Conservation (phyloP, 2,797 vertebrate genomes). For the Zalophus californianus region DNA sequence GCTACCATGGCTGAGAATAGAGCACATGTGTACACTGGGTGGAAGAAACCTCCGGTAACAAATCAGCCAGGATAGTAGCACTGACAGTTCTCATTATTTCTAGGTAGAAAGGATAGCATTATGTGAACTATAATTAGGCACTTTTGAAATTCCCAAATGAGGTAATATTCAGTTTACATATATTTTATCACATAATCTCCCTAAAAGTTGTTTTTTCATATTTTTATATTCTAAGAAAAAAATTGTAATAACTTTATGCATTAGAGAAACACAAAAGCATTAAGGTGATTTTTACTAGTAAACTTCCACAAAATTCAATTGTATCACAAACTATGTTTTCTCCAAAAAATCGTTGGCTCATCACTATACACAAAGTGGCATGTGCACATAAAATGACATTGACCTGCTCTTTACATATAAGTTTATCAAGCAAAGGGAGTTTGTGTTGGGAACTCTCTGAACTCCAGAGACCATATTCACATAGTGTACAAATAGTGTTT, state of each 20-base stretch:
- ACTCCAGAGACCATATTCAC: not conserved
- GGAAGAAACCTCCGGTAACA: not conserved
- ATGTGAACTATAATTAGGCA: not conserved
- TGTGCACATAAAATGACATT: not conserved
- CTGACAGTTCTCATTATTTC: not conserved
- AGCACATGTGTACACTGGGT: not conserved
- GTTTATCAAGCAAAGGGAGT: not conserved
- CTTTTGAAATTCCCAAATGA: not conserved
- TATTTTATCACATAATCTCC: not conserved
- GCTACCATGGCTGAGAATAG: not conserved
- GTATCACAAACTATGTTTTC: not conserved
- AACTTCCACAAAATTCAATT: not conserved
- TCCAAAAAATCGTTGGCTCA: not conserved
- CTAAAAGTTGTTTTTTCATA: not conserved
- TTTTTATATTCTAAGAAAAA: not conserved
- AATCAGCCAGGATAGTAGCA: not conserved
- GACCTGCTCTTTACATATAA: not conserved
- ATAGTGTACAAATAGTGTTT: not conserved
- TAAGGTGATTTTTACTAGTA: not conserved
- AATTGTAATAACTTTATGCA: not conserved
- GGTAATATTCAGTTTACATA: not conserved
- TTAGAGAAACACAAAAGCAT: not conserved
- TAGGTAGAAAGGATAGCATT: not conserved
- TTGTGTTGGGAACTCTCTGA: not conserved
- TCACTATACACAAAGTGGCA: not conserved